These are phyloP conservation scores for Meriones unguiculatus DNA, from an alignment of 2,113 vertebrate species.

Conservation along the genomic window DNA sequence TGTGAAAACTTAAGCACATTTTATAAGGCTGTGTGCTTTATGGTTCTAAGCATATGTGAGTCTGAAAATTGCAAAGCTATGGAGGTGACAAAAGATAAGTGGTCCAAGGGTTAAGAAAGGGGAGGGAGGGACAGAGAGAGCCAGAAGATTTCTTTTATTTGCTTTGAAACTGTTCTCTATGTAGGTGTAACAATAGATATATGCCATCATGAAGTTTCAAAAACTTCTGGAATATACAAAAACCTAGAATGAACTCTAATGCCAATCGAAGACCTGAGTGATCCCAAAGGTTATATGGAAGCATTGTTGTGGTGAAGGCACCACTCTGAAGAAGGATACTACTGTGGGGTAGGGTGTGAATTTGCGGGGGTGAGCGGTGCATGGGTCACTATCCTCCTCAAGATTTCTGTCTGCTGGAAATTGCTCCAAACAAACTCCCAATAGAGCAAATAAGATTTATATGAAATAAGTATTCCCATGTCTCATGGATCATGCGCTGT, in stretches of 20 bases:
- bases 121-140: background rate
- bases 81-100: background rate
- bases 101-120: background rate
- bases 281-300: background rate
- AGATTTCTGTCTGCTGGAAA: background rate
- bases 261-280: background rate
- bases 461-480: background rate
- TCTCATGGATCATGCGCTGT: background rate
- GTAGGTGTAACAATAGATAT: background rate
- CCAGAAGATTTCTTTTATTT: background rate
- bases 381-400: background rate
- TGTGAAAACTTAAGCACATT: background rate
- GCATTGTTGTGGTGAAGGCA: background rate
- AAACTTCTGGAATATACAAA: background rate
- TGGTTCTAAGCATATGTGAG: background rate
- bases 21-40: background rate
- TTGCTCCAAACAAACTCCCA: background rate
- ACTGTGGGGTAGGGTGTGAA: background rate
- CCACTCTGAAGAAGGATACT: no score
- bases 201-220: no score
- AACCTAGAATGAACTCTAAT: background rate
- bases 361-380: background rate
- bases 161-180: background rate
- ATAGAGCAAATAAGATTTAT: background rate
- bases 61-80: background rate